Base-by-base conservation (phyloP, 2,888 invertebrate species). In the Dichetophora obliterata region DNA sequence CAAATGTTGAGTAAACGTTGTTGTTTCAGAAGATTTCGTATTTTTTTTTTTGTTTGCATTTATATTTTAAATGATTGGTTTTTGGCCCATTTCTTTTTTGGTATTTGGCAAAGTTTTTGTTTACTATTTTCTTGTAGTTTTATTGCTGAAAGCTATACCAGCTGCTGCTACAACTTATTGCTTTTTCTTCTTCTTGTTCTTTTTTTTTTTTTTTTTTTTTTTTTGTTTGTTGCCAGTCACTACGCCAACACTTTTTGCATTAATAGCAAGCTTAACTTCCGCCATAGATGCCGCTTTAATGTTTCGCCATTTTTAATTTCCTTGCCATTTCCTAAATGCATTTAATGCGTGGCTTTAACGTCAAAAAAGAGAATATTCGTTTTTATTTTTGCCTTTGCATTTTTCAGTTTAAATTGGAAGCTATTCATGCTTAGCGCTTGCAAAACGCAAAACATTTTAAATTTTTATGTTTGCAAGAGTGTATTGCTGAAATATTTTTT, bases 311-410 rank as follows among this genome's bases (percentile, higher is more conserved):
- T 80, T 76, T 77, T 80, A 77, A 80, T 78, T 80, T 81, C 79
- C 81, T 77, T 72, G 77, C 75, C 77, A 81, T 80, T 81, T 81
- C 81, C 81, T 68, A 77, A 78, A 81, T 79, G 75, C 72, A 66
- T 73, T 75, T 79, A 71, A 59, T 19, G 59, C 34, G 37, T 22
- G 34, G 37, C n/a, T 43, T 11, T 43, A 14, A 14, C 43, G 1
- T 43, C 14, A 43, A 14, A 43, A 3, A 43, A 11, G 11, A 43
- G 43, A 11, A 43, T 43, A 43, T 43, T 43, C 14, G 11, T 43
- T 43, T 43, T 43, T 43, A n/a, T n/a, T 43, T 43, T 11, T 43
- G 31, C 31, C 31, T 31, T 5, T 31, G 31, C 14, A 11, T 43
- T 43, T 43, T 11, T 43, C 43, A 43, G 43, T 43, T 43, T 43